These are phyloP conservation scores for Momotus momota DNA, from an alignment of 2,797 vertebrate genomes.

Conservation along the genomic window DNA sequence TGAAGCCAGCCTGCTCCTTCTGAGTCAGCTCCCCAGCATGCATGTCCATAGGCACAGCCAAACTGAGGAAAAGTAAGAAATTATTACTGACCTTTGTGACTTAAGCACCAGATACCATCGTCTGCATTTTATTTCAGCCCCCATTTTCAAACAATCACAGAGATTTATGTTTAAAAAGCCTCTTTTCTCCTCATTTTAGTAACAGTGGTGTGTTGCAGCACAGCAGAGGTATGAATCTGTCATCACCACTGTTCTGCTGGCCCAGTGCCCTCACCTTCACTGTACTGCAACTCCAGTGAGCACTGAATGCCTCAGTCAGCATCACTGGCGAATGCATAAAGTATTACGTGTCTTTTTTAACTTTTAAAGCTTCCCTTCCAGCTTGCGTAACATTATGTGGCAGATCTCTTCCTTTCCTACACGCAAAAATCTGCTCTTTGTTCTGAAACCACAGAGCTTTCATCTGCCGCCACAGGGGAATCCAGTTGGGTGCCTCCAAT, in stretches of 20 bases:
- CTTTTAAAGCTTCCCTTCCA: background rate
- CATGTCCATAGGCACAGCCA: background rate
- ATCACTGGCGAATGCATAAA: background rate
- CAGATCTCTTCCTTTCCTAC: slow-evolving; percentile 50
- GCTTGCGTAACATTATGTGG: background rate
- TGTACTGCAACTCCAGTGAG: background rate
- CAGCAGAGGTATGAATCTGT: background rate
- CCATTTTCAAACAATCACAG: background rate
- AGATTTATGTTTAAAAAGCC: background rate
- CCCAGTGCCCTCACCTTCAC: background rate
- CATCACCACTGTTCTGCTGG: background rate
- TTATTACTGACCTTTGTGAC: background rate
- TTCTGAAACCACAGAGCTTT: slow-evolving; percentile 43
- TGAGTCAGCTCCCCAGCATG: rapidly evolving
- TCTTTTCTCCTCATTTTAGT: background rate
- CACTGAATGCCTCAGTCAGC: background rate
- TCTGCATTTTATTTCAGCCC: background rate
- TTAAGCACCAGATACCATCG: background rate
- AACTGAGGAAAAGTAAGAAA: background rate
- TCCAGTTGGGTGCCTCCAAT: background rate
- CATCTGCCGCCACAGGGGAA: slow-evolving; percentile 38
- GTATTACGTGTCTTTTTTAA: background rate
- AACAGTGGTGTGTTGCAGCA: background rate
- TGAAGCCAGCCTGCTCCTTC: background rate
- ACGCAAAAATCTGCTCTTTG: background rate